Evolutionary conservation across 2,888 invertebrate species (phyloP), one percentile per base, ranked within the genome.

Genomic region (Drosophila nr. perissopoda): DNA sequence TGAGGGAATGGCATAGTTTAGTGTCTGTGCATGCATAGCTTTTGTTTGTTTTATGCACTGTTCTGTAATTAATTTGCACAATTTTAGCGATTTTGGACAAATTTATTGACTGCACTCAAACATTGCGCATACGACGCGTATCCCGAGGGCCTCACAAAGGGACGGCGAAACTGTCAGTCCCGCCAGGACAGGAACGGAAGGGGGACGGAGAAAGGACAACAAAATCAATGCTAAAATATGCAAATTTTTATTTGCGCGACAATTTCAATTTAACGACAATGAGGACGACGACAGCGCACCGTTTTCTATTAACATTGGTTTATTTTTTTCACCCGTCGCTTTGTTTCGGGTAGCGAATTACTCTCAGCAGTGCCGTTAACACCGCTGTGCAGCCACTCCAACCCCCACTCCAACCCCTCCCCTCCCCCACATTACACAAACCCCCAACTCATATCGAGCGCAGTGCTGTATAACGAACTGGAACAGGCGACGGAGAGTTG

Each of bases 181-280:
- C 18, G 29, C 29, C 49, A n/a, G 38, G 4, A 25, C 16, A 21
- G 5, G 8, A 21, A 8, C 1, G 4, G 2, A 2, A 0, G 4
- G 13, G 31, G 21, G 27, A 31, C 18, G 4, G 4, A 29, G 51
- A 0, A 1, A 29, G 34, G 18, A 40, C 36, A 16, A 27, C 66
- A 61, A 89, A 88, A 90, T 89, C 89, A 90, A 89, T 87, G 89
- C 83, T 90, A 80, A 91, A 91, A 90, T 91, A 91, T 91, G 92
- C 90, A 91, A 91, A 91, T 91, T 91, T 91, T 89, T 89, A 84
- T 85, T 89, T 82, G 78, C 88, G 86, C 90, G 89, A 90, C 91
- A 87, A 91, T 91, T 90, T 91, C 91, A 91, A 91, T 91, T 91
- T 91, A 82, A 81, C 82, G 78, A 78, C 80, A 83, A 81, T 72